Evolutionary conservation across 2,113 vertebrate species (phyloP), one percentile per base, ranked within the genome.

Genomic region (Ceyx melanurus): DNA sequence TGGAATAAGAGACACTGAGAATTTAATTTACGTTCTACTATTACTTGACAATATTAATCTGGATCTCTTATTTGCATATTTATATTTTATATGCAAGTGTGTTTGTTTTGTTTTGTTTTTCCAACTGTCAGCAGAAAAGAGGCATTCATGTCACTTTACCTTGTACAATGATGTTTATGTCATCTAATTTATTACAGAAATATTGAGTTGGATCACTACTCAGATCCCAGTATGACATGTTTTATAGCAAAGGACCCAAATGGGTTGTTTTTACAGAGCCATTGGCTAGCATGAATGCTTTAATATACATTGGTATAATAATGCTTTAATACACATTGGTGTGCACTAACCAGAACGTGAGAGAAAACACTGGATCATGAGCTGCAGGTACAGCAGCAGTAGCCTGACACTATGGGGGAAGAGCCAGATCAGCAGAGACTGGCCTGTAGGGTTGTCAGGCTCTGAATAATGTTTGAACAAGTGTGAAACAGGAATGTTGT

Each of bases 121-220:
- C 18, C 23, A 86, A 13, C 23, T 89, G 10, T 66, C 60, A 88
- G 35, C 19, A 81, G 43, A 58, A 57, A 29, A 90, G 48, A 50
- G 50, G 29, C 6, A 37, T 88, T 94, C n/a, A 35, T 82, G 58
- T 84, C 62, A 70, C 51, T 88, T 79, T 35, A 53, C 65, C 37
- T 72, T 87, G 20, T 81, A 40, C 37, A 51, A 43, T 56, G 61
- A 40, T 93, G 71, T 67, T 91, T 93, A 81, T 78, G 93, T 28
- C 64, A 79, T 66, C 37, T 94, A 72, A 94, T 88, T 94, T 94
- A 71, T 67, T 45, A 78, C 66, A 66, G 66, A 82, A 2, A 2
- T 93, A 88, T 77, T 92, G 71, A 90, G 87, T 97, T 95, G 96
- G 86, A 95, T 96, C 88, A 83, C 37, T 78, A 94, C 93, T 95